These are phyloP conservation scores for Phaedon cochleariae DNA, from an alignment of 2,888 invertebrate genomes.

Conservation along the genomic window DNA sequence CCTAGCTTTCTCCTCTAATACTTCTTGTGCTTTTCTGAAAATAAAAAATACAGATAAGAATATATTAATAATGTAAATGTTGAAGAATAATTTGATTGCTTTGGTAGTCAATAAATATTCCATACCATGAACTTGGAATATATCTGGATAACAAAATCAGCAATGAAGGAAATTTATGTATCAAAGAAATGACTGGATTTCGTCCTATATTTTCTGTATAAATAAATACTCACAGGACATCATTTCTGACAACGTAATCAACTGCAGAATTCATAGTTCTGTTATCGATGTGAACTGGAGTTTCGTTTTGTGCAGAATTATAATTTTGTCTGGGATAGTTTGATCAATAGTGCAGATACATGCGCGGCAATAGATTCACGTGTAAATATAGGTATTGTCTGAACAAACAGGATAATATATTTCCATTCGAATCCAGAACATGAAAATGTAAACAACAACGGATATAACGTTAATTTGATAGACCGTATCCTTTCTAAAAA, in stretches of 20 bases:
- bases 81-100: no score
- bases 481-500: no score
- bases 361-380: conserved; percentile 12
- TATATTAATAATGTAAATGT: not conserved
- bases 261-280: conserved; percentile 6
- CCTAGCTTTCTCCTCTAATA: conserved; percentile 52
- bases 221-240: conserved; percentile 22
- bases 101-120: no score
- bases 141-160: no score
- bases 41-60: not conserved
- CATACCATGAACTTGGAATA: no score
- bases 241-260: conserved; percentile 18
- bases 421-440: not conserved
- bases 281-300: not conserved
- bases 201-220: not conserved
- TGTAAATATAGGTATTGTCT: not conserved
- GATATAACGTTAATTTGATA: no score
- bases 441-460: no score
- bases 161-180: no score
- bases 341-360: conserved; percentile 20
- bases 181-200: not conserved
- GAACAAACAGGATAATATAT: not conserved
- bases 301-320: not conserved
- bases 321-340: conserved; percentile 17
- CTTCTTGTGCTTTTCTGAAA: conserved; percentile 55